These are phyloP conservation scores for Etheostoma nigrum DNA, from an alignment of 2,797 vertebrate species.

Conservation along the genomic window DNA sequence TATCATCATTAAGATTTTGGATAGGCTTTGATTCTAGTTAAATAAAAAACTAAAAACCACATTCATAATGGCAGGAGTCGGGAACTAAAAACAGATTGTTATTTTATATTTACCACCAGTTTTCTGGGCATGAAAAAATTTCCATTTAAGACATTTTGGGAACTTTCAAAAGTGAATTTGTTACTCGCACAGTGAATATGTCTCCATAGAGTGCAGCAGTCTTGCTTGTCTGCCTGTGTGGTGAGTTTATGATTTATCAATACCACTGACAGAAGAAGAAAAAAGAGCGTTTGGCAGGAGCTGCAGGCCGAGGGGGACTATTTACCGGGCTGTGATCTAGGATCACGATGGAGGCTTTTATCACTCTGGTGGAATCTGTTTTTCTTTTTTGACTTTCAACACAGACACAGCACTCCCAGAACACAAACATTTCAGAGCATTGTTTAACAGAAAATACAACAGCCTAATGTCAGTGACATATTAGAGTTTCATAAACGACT, in stretches of 20 bases:
- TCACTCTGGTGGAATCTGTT: constrained; percentile 52
- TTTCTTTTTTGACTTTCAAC: constrained; percentile 48
- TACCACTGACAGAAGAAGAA: constrained; percentile 49
- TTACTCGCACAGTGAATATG: constrained; percentile 24
- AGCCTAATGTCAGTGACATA: constrained; percentile 42
- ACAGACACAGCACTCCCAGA: constrained; percentile 35
- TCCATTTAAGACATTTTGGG: constrained; percentile 6
- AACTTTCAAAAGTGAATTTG: constrained; percentile 23
- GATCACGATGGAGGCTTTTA: constrained; percentile 56
- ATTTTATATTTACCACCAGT: neutral
- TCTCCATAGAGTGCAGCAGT: constrained; percentile 19
- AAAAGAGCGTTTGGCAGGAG: constrained; percentile 56
- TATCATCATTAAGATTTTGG: neutral
- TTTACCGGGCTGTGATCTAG: constrained; percentile 58
- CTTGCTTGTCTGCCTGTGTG: constrained; percentile 39
- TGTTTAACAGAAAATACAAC: constrained; percentile 43
- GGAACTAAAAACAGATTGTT: constrained; percentile 17
- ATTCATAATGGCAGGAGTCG: neutral
- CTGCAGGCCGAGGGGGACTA: constrained; percentile 33
- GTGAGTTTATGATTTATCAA: constrained; percentile 71
- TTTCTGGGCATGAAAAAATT: neutral
- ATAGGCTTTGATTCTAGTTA: neutral
- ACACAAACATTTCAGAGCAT: constrained; percentile 34
- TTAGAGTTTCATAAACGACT: constrained; percentile 40
- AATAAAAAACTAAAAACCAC: constrained; percentile 5